These are phyloP conservation scores for Crenichthys baileyi DNA, from an alignment of 2,797 vertebrate species.

Conservation along the genomic window DNA sequence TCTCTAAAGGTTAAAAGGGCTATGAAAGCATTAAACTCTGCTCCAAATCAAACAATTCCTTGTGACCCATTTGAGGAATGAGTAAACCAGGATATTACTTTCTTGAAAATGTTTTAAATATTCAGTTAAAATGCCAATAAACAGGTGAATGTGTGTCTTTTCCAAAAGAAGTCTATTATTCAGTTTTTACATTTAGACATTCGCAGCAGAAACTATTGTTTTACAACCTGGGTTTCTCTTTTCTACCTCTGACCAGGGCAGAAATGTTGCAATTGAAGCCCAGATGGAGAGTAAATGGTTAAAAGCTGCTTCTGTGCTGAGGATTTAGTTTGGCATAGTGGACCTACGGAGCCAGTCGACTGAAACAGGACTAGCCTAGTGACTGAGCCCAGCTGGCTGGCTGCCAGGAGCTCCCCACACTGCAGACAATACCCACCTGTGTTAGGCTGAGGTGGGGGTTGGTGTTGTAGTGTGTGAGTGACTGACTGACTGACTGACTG, in stretches of 20 bases:
- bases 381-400: constrained; percentile 69
- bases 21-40: not conserved
- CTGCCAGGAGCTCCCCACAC: constrained; percentile 70
- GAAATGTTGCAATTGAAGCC: constrained; percentile 6
- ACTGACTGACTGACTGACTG: constrained; percentile 5
- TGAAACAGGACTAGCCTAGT: constrained; percentile 64
- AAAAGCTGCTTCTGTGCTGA: constrained; percentile 48
- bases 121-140: not conserved
- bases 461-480: constrained; percentile 31
- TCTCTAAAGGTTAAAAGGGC: not conserved
- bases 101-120: not conserved
- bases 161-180: not conserved
- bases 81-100: not conserved
- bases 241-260: constrained; percentile 4
- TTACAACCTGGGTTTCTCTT: not conserved
- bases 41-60: not conserved
- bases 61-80: not conserved
- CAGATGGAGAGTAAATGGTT: constrained; percentile 55
- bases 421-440: constrained; percentile 80
- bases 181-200: not conserved
- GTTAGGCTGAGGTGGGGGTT: constrained; percentile 64
- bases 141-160: not conserved
- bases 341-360: constrained; percentile 57
- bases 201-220: not conserved
- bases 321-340: constrained; percentile 52